Base-by-base conservation (phyloP, 2,888 invertebrate species). In the Drosophila rubida region DNA sequence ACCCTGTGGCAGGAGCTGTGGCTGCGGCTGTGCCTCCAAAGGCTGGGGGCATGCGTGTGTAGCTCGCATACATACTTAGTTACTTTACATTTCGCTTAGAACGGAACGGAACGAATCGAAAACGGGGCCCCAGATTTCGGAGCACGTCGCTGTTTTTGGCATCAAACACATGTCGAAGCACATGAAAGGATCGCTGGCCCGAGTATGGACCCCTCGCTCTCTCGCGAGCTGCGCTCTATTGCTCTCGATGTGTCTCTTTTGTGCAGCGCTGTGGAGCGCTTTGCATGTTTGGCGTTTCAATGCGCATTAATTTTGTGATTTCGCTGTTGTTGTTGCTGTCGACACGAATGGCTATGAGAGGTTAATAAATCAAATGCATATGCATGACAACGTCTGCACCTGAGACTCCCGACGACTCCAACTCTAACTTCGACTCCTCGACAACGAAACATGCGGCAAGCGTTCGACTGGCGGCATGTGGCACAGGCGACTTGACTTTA, bases 251-350 rank as follows among this genome's bases (percentile, higher is more conserved):
- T 27, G 27, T 48, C 30, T 49, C 35, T 37, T 16, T 48, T 19
- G 64, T 46, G 49, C 19, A 19, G n/a, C 25, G 41, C 50, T 61
- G 81, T 84, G 87, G 32, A 11, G n/a, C 11, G 41, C 54, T 61
- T 84, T 84, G 87, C 88, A 87, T 88, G 84, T 88, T 84, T 79
- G 87, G 87, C 88, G 69, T 88, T 88, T 88, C 80, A 87, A 69
- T 78, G 88, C 85, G 88, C 88, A 88, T 84, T 84, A 87, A 84
- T 84, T 88, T 87, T 87, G 75, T 71, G 71, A 60, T 61, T 48
- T 61, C 30, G 46, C 45, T 55, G 77, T 75, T 75, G 80, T 70
- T 83, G 77, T 86, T 76, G 75, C 70, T 68, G 81, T 81, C 88
- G 88, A 87, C 82, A 82, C 82, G 82, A 82, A 87, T 85, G 84